Evolutionary conservation across 2,888 invertebrate species (phyloP).

Genomic region (Stratiomys singularior): DNA sequence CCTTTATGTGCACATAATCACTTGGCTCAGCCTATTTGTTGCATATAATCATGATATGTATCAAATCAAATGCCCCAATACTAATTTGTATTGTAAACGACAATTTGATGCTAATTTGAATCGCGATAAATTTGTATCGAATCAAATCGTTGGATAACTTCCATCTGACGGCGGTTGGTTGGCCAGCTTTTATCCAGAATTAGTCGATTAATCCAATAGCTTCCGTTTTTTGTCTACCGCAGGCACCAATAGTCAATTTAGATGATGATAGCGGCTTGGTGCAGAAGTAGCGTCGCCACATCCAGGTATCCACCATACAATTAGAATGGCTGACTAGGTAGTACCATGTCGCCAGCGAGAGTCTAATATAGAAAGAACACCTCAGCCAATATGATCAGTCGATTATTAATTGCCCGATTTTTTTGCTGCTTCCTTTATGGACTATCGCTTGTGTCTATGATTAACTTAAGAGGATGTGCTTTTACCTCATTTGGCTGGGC

Average conservation of each 20-base stretch:
- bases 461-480: constrained; percentile 22
- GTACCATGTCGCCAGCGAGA: background rate
- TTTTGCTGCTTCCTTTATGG: background rate
- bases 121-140: constrained; percentile 31
- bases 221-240: constrained; percentile 36
- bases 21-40: background rate
- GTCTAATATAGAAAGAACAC: background rate
- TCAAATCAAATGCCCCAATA: constrained; percentile 32
- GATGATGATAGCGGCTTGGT: background rate
- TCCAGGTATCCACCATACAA: background rate
- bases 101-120: constrained; percentile 43
- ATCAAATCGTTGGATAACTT: constrained; percentile 15
- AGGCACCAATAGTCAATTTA: constrained; percentile 28
- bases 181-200: background rate
- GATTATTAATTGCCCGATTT: constrained; percentile 22
- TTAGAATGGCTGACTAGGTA: background rate
- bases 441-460: background rate
- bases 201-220: constrained; percentile 12
- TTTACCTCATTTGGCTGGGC: constrained; percentile 23
- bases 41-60: constrained; percentile 15
- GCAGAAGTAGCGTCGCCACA: background rate
- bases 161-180: background rate
- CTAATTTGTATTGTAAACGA: constrained; percentile 45
- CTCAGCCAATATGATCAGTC: constrained; percentile 34
- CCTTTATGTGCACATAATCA: too few species aligned